Conservation (phyloP, 53 echinoderm and acorn worm genomes). For the Paracentrotus lividus region DNA sequence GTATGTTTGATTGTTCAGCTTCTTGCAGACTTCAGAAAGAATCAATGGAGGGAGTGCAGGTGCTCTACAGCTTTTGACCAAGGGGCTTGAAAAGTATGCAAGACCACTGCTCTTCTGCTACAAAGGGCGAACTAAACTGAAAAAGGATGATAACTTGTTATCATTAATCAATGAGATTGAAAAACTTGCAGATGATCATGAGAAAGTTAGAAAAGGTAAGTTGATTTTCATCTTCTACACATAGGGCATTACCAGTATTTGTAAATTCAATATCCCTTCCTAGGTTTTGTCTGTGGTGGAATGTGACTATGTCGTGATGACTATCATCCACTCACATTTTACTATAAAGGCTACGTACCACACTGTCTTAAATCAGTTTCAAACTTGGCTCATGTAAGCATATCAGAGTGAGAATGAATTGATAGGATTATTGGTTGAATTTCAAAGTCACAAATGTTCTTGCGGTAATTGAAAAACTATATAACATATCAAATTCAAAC, state of each 20-base stretch:
- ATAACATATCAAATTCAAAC: too few species aligned
- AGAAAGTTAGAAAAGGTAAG: constrained; percentile 41
- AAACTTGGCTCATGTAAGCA: too few species aligned
- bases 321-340: too few species aligned
- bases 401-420: too few species aligned
- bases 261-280: constrained; percentile 40
- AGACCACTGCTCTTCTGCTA: constrained; percentile 52
- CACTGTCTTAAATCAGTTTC: too few species aligned
- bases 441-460: too few species aligned
- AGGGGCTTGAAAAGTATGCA: constrained; percentile 31
- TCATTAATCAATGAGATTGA: constrained; percentile 41
- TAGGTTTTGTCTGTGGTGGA: constrained; percentile 31
- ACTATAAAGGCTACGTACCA: too few species aligned
- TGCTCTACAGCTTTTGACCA: constrained; percentile 35
- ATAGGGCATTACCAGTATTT: constrained; percentile 31
- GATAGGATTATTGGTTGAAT: too few species aligned
- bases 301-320: not conserved
- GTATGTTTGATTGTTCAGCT: too few species aligned
- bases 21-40: too few species aligned
- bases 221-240: constrained; percentile 35
- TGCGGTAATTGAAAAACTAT: too few species aligned
- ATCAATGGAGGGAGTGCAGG: constrained; percentile 23
- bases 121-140: constrained; percentile 49
- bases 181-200: constrained; percentile 57
- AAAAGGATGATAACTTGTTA: constrained; percentile 45